Evolutionary conservation across 2,888 invertebrate species (phyloP), one percentile per base, ranked within the genome.

Genomic region (Geophilus truncorum): DNA sequence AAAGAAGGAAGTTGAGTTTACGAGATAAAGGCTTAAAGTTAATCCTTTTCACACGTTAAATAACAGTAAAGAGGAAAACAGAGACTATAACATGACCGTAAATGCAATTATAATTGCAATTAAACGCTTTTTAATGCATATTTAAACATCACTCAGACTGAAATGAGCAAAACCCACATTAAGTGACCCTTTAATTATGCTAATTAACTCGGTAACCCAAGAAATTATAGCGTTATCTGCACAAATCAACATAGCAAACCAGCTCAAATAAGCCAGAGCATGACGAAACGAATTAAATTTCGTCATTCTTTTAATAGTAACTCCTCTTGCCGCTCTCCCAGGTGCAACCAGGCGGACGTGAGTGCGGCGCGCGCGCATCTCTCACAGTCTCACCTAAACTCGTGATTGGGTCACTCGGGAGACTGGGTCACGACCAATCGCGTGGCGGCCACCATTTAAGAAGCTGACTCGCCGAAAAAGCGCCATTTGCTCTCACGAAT

Each of bases 361-460:
- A 57, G 21, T 57, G 23, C 57, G 57, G 23, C 57, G 57, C 18
- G 57, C 57, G 57, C 57, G 57, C 57, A 21, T 21, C 15, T 57
- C 57, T n/a, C n/a, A n/a, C n/a, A n/a, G n/a, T 57, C 57, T 57
- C 57, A 57, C 57, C 57, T 57, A n/a, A 57, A 57, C 78, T 78
- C 36, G 32, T 78, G 78, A 78, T 78, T 78, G 78, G 78, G 78
- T 78, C 78, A 78, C 15, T 1, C 34, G 21, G 18, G 32, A 78
- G 78, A 78, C 36, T 78, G 34, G 78, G 78, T 78, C 78, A 78
- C 78, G 78, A 78, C 78, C 78, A 78, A 78, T 78, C 40, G 78
- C 15, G 78, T 78, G 23, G 30, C 30, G 34, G 30, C 32, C 23
- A 36, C 78, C 30, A 78, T 78, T 78, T 78, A 78, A 78, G 78